A percentile compares a stretch with the other conserved stretches of the same genome.
These are phyloP conservation scores for Muscicapa comitata DNA, from an alignment of 2,797 vertebrate species.

Conservation along the genomic window DNA sequence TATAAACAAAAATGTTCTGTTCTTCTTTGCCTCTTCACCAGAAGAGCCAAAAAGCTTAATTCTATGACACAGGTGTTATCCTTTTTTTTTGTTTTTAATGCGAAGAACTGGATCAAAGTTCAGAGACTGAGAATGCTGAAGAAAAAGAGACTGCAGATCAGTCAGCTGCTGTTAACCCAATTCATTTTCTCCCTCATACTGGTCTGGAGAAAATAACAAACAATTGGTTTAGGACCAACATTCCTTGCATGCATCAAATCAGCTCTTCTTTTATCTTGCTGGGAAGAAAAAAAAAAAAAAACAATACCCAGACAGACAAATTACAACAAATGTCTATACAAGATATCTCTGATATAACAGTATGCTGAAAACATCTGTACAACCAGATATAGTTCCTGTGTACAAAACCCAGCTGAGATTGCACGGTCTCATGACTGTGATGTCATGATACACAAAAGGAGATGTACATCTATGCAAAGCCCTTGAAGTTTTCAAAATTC, in stretches of 20 bases:
- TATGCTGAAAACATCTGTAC: constrained; percentile 56
- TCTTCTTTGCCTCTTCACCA: background rate
- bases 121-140: background rate
- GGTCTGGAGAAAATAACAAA: constrained; percentile 44
- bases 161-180: background rate
- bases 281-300: background rate
- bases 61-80: background rate
- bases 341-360: constrained; percentile 13
- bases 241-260: constrained; percentile 4
- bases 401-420: constrained; percentile 17
- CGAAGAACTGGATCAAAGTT: background rate
- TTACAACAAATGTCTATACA: background rate
- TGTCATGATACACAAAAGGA: background rate
- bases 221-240: constrained; percentile 11
- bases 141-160: background rate
- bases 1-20: background rate
- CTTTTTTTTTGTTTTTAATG: background rate
- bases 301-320: background rate
- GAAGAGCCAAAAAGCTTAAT: background rate
- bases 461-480: background rate
- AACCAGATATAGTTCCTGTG: background rate
- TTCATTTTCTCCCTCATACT: background rate
- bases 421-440: background rate
- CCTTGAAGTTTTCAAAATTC: constrained; percentile 1
- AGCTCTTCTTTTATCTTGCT: constrained; percentile 19